Evolutionary conservation across 1,140 invertebrate genomes (phyloP).

Genomic region (Calephelis virginiensis): DNA sequence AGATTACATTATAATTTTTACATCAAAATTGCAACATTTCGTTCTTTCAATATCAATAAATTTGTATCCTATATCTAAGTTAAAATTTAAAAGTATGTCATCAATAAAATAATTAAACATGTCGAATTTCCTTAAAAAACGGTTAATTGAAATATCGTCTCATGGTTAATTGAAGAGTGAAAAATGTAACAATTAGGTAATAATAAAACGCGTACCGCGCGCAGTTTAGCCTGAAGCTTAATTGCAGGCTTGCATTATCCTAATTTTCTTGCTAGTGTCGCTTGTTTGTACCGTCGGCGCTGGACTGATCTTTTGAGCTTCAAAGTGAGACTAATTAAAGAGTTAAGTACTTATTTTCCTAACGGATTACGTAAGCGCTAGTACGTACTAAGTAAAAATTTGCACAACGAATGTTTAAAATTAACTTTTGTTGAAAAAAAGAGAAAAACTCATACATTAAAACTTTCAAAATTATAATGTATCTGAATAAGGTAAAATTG

Average conservation of each 20-base stretch:
- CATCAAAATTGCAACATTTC: too few species aligned
- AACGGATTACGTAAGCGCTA: neutral
- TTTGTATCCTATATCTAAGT: too few species aligned
- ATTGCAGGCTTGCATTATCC: constrained; percentile 10
- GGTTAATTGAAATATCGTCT: neutral
- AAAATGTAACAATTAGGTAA: neutral
- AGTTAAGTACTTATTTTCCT: constrained; percentile 8
- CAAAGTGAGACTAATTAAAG: constrained; percentile 7
- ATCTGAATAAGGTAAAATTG: neutral
- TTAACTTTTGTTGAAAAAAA: too few species aligned
- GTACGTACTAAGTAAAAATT: neutral
- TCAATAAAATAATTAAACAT: too few species aligned
- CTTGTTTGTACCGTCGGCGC: constrained; percentile 1
- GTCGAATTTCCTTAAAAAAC: too few species aligned
- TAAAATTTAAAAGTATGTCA: too few species aligned
- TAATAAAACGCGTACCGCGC: neutral
- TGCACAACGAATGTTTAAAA: too few species aligned
- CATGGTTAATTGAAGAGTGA: neutral
- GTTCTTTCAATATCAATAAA: too few species aligned
- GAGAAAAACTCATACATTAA: too few species aligned
- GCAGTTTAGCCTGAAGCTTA: neutral
- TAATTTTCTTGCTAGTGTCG: constrained; percentile 13
- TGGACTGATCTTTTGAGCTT: constrained; percentile 10
- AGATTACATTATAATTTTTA: too few species aligned
- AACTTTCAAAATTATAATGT: neutral